Conservation (phyloP, 2,888 invertebrate genomes). For the Morpho helenor region DNA sequence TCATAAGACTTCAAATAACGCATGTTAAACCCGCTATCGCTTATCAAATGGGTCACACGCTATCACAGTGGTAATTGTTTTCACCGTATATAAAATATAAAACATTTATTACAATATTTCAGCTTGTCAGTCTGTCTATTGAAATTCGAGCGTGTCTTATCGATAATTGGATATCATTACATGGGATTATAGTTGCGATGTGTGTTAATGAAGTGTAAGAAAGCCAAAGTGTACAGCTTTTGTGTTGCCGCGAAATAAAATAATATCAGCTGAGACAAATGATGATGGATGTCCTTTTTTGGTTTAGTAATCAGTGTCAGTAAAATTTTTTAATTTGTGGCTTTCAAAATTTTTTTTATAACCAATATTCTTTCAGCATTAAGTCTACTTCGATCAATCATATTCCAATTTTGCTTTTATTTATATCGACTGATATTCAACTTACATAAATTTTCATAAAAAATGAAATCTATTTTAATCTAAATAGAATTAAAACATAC, state of each 20-base stretch:
- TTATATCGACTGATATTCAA: no score
- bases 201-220: constrained; percentile 23
- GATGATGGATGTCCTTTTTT: constrained; percentile 7
- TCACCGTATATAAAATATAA: constrained; percentile 58
- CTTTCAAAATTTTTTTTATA: no score
- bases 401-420: no score
- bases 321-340: no score
- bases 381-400: no score
- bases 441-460: no score
- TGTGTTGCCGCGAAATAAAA: constrained; percentile 2
- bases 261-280: background rate
- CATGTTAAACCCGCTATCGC: constrained; percentile 19
- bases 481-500: no score
- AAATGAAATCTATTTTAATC: no score
- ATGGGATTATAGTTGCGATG: constrained; percentile 42
- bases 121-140: constrained; percentile 71
- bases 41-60: constrained; percentile 28
- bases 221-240: constrained; percentile 12
- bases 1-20: no score
- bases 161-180: constrained; percentile 69
- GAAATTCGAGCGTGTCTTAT: constrained; percentile 74
- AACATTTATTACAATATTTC: constrained; percentile 73
- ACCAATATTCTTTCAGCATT: no score
- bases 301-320: no score
- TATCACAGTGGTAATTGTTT: constrained; percentile 56